These are phyloP conservation scores for Procambarus virginalis DNA, from an alignment of 1,140 invertebrate genomes.

Conservation along the genomic window DNA sequence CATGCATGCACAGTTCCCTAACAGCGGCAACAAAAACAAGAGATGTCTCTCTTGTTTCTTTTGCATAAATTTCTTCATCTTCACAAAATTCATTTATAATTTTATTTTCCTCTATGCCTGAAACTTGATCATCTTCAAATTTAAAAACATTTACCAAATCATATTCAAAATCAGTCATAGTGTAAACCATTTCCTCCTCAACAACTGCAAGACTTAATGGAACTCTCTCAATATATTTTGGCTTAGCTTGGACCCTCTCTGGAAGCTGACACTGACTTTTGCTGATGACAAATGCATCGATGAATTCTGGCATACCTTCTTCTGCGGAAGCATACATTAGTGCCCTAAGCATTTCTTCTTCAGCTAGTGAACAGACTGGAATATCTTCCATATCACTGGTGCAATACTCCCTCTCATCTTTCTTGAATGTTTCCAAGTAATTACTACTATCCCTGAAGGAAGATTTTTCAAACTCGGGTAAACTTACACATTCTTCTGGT, in stretches of 20 bases:
- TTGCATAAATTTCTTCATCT: background rate
- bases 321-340: constrained; percentile 62
- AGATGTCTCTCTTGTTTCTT: background rate
- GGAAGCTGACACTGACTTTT: constrained; percentile 59
- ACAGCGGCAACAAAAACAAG: constrained; percentile 15
- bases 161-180: background rate
- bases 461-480: background rate
- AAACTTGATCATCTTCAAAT: background rate
- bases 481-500: background rate
- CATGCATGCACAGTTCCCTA: background rate
- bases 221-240: constrained; percentile 53
- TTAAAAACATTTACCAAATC: background rate
- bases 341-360: constrained; percentile 63
- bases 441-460: background rate
- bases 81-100: background rate
- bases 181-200: constrained; percentile 31
- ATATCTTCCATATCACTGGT: constrained; percentile 62
- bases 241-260: constrained; percentile 55
- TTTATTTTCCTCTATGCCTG: background rate
- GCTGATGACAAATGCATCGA: constrained; percentile 51
- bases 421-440: background rate
- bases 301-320: constrained; percentile 56
- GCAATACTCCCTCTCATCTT: constrained; percentile 21
- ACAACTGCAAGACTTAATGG: constrained; percentile 23
- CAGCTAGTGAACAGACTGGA: constrained; percentile 61